Conservation (phyloP, 2,113 vertebrate species). For the Sminthopsis crassicaudata region DNA sequence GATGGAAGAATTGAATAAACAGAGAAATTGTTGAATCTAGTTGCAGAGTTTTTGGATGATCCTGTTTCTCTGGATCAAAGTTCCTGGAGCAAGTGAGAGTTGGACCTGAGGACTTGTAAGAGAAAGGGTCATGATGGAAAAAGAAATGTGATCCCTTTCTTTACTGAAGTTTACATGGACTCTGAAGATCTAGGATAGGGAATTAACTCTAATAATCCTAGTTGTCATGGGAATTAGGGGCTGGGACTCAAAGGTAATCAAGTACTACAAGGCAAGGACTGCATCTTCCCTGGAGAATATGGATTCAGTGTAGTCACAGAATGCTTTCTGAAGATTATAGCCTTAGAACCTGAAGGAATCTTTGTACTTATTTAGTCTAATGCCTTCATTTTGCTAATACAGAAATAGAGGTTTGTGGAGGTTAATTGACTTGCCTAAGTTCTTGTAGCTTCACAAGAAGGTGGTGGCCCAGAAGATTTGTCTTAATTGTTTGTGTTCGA, state of each 20-base stretch:
- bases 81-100: too few species aligned
- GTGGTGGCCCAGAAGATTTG: too few species aligned
- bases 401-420: neutral
- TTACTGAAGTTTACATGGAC: too few species aligned
- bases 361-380: neutral
- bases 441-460: neutral
- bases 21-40: too few species aligned
- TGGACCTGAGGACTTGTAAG: too few species aligned
- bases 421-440: neutral
- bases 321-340: neutral
- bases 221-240: neutral
- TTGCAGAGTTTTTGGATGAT: too few species aligned
- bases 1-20: too few species aligned
- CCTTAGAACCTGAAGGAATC: neutral
- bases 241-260: neutral
- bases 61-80: too few species aligned
- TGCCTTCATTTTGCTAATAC: neutral
- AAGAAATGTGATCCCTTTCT: too few species aligned
- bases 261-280: neutral
- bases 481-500: too few species aligned
- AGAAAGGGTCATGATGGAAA: too few species aligned
- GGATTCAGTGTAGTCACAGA: neutral
- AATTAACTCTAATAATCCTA: neutral
- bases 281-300: neutral
- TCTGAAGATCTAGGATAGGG: too few species aligned